Conservation (phyloP, 2,797 vertebrate species). For the Atherinosoma microstoma region DNA sequence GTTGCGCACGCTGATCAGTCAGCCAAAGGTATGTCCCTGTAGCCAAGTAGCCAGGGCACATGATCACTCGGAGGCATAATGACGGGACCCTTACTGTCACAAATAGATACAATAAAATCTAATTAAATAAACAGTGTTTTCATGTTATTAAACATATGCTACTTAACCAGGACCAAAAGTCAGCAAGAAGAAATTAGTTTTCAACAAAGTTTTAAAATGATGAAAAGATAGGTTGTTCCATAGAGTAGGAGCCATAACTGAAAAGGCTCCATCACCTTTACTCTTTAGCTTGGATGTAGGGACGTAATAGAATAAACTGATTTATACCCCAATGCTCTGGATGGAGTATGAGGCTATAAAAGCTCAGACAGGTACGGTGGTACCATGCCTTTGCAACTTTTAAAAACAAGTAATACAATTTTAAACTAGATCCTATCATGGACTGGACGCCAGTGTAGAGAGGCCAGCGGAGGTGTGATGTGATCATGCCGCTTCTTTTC, state of each 20-base stretch:
- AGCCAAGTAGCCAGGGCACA: too few species aligned
- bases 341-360: background rate
- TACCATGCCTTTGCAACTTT: background rate
- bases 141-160: background rate
- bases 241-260: background rate
- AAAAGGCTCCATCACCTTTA: too few species aligned
- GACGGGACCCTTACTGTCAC: too few species aligned
- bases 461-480: background rate
- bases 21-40: too few species aligned
- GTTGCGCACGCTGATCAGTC: too few species aligned
- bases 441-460: background rate
- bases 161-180: background rate
- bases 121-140: background rate
- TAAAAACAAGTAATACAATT: background rate
- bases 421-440: background rate
- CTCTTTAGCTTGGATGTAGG: background rate
- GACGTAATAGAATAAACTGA: background rate
- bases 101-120: too few species aligned
- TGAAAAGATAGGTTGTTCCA: background rate
- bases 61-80: too few species aligned
- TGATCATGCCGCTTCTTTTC: background rate
- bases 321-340: constrained; percentile 1
- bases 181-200: background rate
- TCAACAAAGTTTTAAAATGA: background rate
- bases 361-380: background rate